phyloP scores from a whole-genome alignment of 1,140 invertebrate genomes.

The Metaphire vulgaris region DNA sequence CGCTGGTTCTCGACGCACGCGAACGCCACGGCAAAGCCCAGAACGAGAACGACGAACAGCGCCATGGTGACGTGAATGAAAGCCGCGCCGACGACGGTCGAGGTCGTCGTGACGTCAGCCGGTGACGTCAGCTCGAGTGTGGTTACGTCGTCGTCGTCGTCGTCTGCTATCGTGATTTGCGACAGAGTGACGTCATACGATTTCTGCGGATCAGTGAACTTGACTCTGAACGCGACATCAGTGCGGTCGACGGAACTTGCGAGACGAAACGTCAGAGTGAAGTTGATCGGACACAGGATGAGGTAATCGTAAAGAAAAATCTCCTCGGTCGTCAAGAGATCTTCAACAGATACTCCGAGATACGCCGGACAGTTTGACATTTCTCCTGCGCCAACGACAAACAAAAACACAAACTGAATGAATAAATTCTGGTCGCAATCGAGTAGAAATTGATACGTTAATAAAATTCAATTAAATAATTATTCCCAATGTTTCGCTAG shows the following conservation, averaged over 20 bases:
- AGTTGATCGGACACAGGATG: constrained; percentile 25
- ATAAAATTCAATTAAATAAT: no score
- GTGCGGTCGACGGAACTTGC: constrained; percentile 12
- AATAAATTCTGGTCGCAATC: no score
- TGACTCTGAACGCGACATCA: constrained; percentile 27
- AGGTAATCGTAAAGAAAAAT: constrained; percentile 27
- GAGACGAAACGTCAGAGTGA: constrained; percentile 28
- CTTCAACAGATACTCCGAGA: constrained; percentile 27
- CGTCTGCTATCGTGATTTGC: constrained; percentile 15
- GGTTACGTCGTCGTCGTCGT: background rate
- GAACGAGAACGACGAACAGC: background rate
- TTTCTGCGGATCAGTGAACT: constrained; percentile 18
- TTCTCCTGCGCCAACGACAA: constrained; percentile 18
- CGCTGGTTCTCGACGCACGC: background rate
- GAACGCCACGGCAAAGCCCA: background rate
- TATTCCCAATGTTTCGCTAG: no score
- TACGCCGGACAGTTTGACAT: constrained; percentile 29
- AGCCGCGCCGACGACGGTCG: constrained; percentile 15
- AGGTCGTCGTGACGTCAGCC: background rate
- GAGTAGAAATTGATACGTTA: no score
- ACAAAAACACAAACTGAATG: no score
- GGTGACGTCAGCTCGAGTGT: background rate
- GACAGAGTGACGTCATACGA: constrained; percentile 27
- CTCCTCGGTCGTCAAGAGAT: constrained; percentile 21
- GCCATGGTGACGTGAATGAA: background rate